Evolutionary conservation across 2,797 vertebrate genomes (phyloP).

Genomic region (Melanogrammus aeglefinus): DNA sequence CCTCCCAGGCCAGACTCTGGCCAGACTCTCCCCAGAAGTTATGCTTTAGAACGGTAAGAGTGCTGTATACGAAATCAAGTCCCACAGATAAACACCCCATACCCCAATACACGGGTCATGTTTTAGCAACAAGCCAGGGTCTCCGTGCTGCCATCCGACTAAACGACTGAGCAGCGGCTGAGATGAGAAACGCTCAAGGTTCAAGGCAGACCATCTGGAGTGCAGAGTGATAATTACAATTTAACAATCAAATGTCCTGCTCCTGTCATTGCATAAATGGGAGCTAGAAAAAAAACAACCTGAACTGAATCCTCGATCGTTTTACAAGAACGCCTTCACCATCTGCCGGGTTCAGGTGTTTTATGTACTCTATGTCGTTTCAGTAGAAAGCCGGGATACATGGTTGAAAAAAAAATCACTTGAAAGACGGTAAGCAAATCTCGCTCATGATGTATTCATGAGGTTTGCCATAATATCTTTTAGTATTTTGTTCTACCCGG

Average conservation of each 20-base stretch:
- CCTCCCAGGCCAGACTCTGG: neutral
- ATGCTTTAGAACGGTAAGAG: neutral
- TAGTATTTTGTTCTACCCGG: neutral
- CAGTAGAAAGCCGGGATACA: neutral
- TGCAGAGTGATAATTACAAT: neutral
- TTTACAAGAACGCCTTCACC: neutral
- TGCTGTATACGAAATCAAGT: neutral
- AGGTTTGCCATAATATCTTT: neutral
- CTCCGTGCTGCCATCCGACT: neutral
- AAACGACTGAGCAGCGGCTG: neutral
- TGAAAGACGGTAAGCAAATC: constrained; percentile 16
- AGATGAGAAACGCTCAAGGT: neutral
- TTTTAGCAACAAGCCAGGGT: neutral
- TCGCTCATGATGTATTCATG: neutral
- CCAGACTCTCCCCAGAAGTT: neutral
- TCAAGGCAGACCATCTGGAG: neutral
- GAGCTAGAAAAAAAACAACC: neutral
- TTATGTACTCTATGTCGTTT: constrained; percentile 27
- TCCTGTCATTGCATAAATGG: neutral
- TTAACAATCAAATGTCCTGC: neutral
- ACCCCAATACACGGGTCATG: neutral
- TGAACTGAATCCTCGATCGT: neutral
- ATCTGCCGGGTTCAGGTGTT: constrained; percentile 11
- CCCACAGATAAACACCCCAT: no score
- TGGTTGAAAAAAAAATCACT: constrained; percentile 21